These are phyloP conservation scores for Acrocephalus arundinaceus DNA, from an alignment of 2,113 vertebrate genomes.

Conservation along the genomic window DNA sequence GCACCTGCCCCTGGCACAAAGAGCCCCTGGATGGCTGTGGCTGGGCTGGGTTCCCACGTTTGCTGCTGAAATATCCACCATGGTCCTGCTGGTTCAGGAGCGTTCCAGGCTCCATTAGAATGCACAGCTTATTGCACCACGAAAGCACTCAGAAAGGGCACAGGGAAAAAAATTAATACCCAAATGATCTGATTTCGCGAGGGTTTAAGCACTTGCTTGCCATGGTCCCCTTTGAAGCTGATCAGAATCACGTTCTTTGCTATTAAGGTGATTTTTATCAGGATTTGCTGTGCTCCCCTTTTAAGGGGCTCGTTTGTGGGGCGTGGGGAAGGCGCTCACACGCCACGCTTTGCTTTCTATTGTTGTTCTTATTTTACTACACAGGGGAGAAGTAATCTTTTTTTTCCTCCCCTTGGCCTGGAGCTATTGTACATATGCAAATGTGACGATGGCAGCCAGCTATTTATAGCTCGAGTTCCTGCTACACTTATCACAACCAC, in stretches of 20 bases:
- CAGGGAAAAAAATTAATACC: background rate
- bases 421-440: constrained; percentile 82
- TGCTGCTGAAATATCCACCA: accelerated
- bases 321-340: constrained; percentile 19
- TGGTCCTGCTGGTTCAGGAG: background rate
- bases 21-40: background rate
- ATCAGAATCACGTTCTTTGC: constrained; percentile 48
- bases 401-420: constrained; percentile 62
- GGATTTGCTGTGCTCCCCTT: constrained; percentile 26
- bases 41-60: background rate
- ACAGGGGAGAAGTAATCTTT: constrained; percentile 64
- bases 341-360: constrained; percentile 46
- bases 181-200: constrained; percentile 21
- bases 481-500: constrained; percentile 76
- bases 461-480: constrained; percentile 79
- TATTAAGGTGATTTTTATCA: constrained; percentile 55
- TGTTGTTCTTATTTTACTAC: constrained; percentile 60
- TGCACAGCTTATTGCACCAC: background rate
- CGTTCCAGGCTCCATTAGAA: background rate
- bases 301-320: constrained; percentile 2
- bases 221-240: constrained; percentile 9
- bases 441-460: constrained; percentile 72
- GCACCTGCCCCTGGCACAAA: background rate
- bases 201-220: background rate
- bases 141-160: background rate